These are phyloP conservation scores for Mesitornis unicolor DNA, from an alignment of 2,113 vertebrate species.

Conservation along the genomic window DNA sequence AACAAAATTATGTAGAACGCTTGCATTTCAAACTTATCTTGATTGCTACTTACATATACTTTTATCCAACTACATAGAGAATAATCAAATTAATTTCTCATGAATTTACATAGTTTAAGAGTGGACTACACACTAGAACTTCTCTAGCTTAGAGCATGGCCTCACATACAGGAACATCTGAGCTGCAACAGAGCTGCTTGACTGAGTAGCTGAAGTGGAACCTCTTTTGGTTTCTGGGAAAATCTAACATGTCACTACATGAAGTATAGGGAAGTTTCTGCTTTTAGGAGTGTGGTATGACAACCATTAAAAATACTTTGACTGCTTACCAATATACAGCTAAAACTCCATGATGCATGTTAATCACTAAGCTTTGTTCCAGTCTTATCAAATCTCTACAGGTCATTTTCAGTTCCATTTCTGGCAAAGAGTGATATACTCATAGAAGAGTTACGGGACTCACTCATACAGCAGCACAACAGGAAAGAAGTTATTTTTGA, in stretches of 20 bases:
- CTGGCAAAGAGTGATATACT: not conserved
- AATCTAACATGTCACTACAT: not conserved
- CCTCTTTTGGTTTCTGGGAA: not conserved
- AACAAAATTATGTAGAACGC: not conserved
- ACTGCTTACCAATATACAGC: not conserved
- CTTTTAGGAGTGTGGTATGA: rapidly evolving
- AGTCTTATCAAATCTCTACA: not conserved
- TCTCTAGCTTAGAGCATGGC: not conserved
- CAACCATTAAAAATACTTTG: not conserved
- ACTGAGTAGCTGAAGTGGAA: not conserved
- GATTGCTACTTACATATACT: not conserved
- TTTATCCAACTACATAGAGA: not conserved
- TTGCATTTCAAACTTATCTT: not conserved
- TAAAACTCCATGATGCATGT: not conserved
- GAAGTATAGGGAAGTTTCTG: not conserved
- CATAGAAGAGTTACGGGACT: not conserved
- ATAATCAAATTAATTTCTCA: not conserved
- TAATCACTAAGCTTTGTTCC: not conserved
- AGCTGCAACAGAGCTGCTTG: not conserved
- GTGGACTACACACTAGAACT: not conserved
- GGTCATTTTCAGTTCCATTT: not conserved
- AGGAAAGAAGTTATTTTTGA: not conserved
- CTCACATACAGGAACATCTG: not conserved
- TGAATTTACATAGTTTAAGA: not conserved
- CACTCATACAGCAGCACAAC: not conserved